These are phyloP conservation scores for Autographa gamma DNA, from an alignment of 2,888 invertebrate species.

Conservation along the genomic window DNA sequence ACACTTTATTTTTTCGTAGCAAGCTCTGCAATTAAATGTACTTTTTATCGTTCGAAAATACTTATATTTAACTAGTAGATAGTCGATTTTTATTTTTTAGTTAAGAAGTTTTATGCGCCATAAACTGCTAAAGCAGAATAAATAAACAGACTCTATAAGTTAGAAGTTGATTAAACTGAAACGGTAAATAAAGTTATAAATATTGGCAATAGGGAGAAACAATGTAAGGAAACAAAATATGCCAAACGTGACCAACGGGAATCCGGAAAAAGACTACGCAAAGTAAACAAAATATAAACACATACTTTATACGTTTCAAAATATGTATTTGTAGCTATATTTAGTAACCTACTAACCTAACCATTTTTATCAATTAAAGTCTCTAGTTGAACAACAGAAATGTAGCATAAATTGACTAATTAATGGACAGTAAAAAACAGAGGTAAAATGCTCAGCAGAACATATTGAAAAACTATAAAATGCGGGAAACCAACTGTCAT, in stretches of 20 bases:
- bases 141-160: background rate
- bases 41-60: background rate
- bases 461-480: background rate
- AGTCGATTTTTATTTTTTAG: background rate
- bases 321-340: background rate
- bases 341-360: background rate
- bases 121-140: background rate
- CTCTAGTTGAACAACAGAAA: background rate
- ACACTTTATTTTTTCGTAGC: background rate
- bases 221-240: constrained; percentile 1
- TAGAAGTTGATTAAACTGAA: background rate
- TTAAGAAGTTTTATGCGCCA: background rate
- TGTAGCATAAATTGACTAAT: background rate
- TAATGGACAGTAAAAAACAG: background rate
- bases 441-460: background rate
- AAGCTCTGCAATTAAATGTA: background rate
- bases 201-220: background rate
- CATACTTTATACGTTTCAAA: background rate
- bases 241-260: background rate
- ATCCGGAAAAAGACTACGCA: background rate
- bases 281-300: background rate
- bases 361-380: background rate
- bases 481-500: constrained; percentile 4
- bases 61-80: background rate
- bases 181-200: background rate